phyloP scores from a whole-genome alignment of 2,113 vertebrate species.

The Lethenteron camtschaticum region DNA sequence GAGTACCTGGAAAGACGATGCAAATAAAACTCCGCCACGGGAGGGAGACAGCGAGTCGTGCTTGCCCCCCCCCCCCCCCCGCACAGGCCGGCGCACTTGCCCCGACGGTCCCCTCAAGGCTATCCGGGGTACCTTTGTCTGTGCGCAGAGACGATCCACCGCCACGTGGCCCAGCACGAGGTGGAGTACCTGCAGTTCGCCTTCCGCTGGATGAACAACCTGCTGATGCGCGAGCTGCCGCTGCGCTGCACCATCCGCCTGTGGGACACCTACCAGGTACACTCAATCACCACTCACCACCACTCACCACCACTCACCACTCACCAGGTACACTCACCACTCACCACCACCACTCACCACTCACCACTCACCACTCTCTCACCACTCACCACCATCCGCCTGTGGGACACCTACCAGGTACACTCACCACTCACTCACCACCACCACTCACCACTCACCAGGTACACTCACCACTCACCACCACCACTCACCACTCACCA shows the following conservation, averaged over 20 bases:
- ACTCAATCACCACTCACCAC: background rate
- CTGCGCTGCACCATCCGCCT: conserved; percentile 67
- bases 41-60: too few relatives aligned
- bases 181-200: conserved; percentile 77
- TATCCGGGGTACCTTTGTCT: conserved; percentile 11
- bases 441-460: too few relatives aligned
- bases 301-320: conserved; percentile 41
- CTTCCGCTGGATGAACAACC: conserved; percentile 92
- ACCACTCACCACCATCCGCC: conserved; percentile 57
- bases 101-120: background rate
- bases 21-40: too few relatives aligned
- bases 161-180: conserved; percentile 61
- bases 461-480: too few relatives aligned
- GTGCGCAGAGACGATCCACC: conserved; percentile 55
- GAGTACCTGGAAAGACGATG: too few relatives aligned
- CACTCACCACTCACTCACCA: too few relatives aligned
- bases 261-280: conserved; percentile 76
- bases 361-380: too few relatives aligned
- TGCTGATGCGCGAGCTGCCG: conserved; percentile 66
- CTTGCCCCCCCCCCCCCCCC: too few relatives aligned
- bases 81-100: too few relatives aligned
- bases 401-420: conserved; percentile 83
- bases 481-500: too few relatives aligned
- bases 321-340: too few relatives aligned
- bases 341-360: too few relatives aligned